Evolutionary conservation across 2,888 invertebrate genomes (phyloP), one percentile per base, ranked within the genome.

Genomic region (Silvanus unidentatus): DNA sequence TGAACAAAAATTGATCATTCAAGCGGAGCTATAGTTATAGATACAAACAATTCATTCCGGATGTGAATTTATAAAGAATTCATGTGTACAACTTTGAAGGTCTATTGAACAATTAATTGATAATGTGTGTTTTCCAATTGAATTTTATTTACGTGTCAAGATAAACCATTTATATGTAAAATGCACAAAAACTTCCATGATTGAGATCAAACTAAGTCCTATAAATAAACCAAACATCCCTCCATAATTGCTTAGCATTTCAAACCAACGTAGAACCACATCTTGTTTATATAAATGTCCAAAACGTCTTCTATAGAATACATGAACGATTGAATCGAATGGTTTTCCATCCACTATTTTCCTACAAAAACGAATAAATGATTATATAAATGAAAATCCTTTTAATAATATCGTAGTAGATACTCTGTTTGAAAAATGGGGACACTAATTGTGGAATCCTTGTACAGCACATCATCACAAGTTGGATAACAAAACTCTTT

Each of bases 181-280:
- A 37, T 4, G 3, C 4, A 37, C 3, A 15, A 37, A 15, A 15
- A 37, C 4, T 16, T 37, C 37, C 4, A 37, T 13, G 8, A 37
- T 13, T 4, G 37, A 37, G 3, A 37, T 16, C 6, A 37, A 37
- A 12, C 37, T 37, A 6, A 37, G 15, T 6, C 37, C 37, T 4
- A 37, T 13, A 13, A 37, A 11, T n/a, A 37, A 16, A 6, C 37
- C 37, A 16, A 37, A 37, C 4, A 12, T 37, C 2, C 37, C 37
- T 4, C 37, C 37, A 13, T 11, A 37, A 37, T 37, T 9, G 16
- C 37, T 80, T 51, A 83, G 63, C 45, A 81, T 69, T 62, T 84
- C 81, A 59, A 74, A 82, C 83, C 84, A 83, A 50, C 76, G 74
- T 2, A 64, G 68, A 1, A 75, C 64, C 1, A 76, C 73, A 54